Conservation (phyloP, 1,140 invertebrate species). For the Paraescarpia echinospica region DNA sequence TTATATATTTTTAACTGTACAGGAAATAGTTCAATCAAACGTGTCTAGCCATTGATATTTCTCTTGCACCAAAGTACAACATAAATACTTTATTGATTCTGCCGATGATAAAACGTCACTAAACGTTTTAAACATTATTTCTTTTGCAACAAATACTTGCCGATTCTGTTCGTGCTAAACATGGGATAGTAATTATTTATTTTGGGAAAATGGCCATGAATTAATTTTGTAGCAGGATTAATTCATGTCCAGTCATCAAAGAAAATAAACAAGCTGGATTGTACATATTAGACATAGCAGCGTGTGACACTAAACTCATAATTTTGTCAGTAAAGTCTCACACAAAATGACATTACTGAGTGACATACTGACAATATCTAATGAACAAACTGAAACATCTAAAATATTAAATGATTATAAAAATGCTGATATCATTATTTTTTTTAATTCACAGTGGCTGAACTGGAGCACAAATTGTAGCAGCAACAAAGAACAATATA, state of each 20-base stretch:
- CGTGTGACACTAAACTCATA: too few species aligned
- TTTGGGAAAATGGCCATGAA: too few species aligned
- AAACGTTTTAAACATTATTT: too few species aligned
- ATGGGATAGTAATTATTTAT: too few species aligned
- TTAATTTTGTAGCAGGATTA: too few species aligned
- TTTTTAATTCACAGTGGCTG: too few species aligned
- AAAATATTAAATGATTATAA: background rate
- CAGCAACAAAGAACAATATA: background rate
- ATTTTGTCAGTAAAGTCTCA: background rate
- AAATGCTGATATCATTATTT: background rate
- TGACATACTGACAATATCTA: too few species aligned
- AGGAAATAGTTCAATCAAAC: background rate
- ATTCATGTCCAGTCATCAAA: too few species aligned
- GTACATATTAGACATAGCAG: too few species aligned
- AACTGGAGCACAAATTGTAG: background rate
- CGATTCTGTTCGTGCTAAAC: too few species aligned
- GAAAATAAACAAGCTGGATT: too few species aligned
- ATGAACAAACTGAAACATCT: background rate
- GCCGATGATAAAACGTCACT: background rate
- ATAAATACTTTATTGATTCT: background rate
- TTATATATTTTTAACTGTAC: background rate
- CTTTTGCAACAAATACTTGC: too few species aligned
- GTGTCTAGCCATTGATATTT: background rate
- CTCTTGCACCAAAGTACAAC: background rate
- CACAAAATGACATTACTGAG: background rate